phyloP scores from a whole-genome alignment of 2,797 vertebrate species.

The Onychomys leucogaster region DNA sequence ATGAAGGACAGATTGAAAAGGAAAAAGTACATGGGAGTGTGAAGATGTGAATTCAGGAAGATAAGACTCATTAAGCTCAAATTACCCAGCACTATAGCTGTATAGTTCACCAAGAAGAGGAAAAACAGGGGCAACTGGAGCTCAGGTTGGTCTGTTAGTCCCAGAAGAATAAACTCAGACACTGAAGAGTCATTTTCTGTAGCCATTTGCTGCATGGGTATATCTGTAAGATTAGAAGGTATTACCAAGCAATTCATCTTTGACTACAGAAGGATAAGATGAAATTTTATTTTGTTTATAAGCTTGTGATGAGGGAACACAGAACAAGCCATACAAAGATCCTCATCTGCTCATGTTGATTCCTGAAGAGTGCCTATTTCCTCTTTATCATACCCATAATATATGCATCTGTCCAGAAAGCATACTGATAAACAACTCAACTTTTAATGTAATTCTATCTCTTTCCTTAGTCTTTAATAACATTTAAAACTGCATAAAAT shows the following conservation, averaged over 20 bases:
- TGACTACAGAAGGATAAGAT: neutral
- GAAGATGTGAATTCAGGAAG: neutral
- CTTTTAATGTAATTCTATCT: neutral
- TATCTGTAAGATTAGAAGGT: neutral
- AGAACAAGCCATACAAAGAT: neutral
- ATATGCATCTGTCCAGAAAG: neutral
- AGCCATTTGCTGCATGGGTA: neutral
- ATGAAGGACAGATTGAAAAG: constrained; percentile 48
- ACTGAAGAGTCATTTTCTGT: neutral
- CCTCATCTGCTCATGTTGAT: neutral
- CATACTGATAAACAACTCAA: neutral
- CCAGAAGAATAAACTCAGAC: neutral
- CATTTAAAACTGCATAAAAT: neutral
- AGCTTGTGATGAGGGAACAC: neutral
- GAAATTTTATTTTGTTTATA: neutral
- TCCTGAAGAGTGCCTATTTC: neutral
- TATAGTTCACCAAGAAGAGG: constrained; percentile 24
- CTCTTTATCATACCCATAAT: too few relatives aligned
- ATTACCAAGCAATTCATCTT: neutral
- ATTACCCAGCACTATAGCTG: constrained; percentile 62
- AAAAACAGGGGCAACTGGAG: constrained; percentile 13
- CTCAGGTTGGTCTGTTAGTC: neutral
- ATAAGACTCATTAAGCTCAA: constrained; percentile 55
- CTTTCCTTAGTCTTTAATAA: neutral
- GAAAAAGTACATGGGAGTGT: constrained; percentile 62